Evolutionary conservation across 2,888 invertebrate species (phyloP).

Genomic region (Phyto melanocephala): DNA sequence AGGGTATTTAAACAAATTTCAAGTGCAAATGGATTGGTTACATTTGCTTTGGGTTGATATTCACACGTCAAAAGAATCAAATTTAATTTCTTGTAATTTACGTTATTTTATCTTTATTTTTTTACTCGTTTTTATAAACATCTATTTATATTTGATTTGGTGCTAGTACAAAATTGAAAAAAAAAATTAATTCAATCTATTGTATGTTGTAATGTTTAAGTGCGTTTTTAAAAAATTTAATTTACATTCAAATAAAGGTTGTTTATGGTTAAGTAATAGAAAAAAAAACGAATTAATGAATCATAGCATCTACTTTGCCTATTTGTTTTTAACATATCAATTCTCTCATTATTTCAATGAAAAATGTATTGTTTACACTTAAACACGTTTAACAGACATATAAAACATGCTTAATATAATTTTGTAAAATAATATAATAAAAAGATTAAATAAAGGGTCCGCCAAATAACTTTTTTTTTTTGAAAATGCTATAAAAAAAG

Average conservation of each 20-base stretch:
- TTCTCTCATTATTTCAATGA: not conserved
- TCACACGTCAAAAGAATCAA: not conserved
- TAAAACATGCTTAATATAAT: no score
- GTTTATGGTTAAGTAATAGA: not conserved
- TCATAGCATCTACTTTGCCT: not conserved
- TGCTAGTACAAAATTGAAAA: no score
- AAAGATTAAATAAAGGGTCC: no score
- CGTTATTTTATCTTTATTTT: not conserved
- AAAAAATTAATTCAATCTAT: no score
- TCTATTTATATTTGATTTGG: no score
- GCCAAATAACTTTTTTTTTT: no score
- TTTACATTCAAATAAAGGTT: not conserved
- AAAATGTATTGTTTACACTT: not conserved
- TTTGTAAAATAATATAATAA: no score
- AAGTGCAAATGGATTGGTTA: constrained; percentile 24
- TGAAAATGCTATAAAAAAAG: no score
- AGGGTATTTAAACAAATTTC: not conserved
- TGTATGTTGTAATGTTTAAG: no score
- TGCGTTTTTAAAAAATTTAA: no score
- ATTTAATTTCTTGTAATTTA: not conserved
- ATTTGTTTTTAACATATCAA: not conserved
- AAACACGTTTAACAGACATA: no score
- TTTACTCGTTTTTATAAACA: not conserved
- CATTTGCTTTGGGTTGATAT: not conserved
- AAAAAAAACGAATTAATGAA: not conserved